Percentiles rank a stretch among this genome's conserved stretches.
Conservation (phyloP, 53 echinoderm and acorn worm species). For the Paracentrotus lividus region DNA sequence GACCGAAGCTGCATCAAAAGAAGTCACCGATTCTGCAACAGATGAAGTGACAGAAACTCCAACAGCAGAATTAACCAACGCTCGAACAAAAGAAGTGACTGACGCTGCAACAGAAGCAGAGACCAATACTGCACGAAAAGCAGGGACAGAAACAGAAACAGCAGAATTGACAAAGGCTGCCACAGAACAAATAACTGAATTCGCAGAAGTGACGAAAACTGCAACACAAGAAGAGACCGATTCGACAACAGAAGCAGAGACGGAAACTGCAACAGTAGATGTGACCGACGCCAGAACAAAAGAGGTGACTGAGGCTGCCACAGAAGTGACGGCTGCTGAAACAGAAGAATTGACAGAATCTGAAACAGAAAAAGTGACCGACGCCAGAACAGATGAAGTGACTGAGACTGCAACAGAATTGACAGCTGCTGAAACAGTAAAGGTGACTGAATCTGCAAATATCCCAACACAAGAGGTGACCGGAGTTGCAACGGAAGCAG, state of each 20-base stretch:
- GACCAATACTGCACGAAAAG: background rate
- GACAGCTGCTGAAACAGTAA: background rate
- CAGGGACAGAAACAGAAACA: background rate
- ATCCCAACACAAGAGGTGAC: background rate
- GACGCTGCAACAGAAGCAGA: background rate
- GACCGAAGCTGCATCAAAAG: background rate
- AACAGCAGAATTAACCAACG: too few species aligned
- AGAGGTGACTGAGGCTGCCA: background rate
- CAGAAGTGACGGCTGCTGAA: background rate
- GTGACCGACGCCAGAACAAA: background rate
- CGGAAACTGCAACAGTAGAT: background rate
- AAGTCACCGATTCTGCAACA: too few species aligned
- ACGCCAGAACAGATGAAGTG: background rate
- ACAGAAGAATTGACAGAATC: background rate
- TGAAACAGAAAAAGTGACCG: background rate
- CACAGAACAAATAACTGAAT: background rate
- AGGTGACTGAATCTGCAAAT: background rate
- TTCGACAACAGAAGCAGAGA: background rate
- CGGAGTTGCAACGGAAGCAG: background rate
- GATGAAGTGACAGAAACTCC: too few species aligned
- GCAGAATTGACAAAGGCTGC: background rate
- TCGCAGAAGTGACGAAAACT: background rate
- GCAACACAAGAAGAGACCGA: background rate
- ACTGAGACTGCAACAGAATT: background rate
- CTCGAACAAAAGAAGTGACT: too few species aligned